Base-by-base conservation (phyloP, 2,888 invertebrate species). In the Eupithecia pulchellata region DNA sequence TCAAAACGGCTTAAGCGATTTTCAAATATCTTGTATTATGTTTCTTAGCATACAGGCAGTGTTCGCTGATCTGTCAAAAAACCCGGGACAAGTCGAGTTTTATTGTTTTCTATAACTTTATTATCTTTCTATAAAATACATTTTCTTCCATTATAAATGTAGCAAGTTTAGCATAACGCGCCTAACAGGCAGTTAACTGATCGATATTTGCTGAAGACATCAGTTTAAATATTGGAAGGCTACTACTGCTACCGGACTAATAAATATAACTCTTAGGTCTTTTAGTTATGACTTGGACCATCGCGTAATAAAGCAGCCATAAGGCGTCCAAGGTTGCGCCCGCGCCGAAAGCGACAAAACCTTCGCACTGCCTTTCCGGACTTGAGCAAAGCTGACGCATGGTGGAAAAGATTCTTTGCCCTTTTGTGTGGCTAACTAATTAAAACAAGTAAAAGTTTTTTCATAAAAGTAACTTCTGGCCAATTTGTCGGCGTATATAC, bases 301-400 rank as follows among this genome's bases (percentile, higher is more conserved):
- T 63, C 61, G 55, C 68, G 65, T 58, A 66, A 29, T 14, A 75
- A 65, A 70, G 74, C 70, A 77, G 74, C 77, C 76, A 67, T 29
- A 84, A 79, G 76, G 71, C 82, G 82, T 84, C 85, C 90, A 91
- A 91, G 91, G 91, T 86, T 87, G 83, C 75, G 67, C 63, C 75
- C 25, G 66, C 75, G 78, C 87, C 85, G 89, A 90, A 87, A 89
- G 88, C 81, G 85, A 82, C 82, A 82, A 84, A 88, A 81, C 86
- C 88, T 89, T 88, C 58, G 20, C 52, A 67, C 20, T 20, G 42
- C 74, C 78, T 79, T 79, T 66, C 73, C 76, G 74, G 75, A 70
- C 71, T 47, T 55, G 32, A 27, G 32, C 39, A 39, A 14, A 4
- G 29, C 14, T 57, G 57, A 57, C 29, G 57, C 60, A 69, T 60